Conservation (phyloP, 2,888 invertebrate species). For the Nomada ferruginata region DNA sequence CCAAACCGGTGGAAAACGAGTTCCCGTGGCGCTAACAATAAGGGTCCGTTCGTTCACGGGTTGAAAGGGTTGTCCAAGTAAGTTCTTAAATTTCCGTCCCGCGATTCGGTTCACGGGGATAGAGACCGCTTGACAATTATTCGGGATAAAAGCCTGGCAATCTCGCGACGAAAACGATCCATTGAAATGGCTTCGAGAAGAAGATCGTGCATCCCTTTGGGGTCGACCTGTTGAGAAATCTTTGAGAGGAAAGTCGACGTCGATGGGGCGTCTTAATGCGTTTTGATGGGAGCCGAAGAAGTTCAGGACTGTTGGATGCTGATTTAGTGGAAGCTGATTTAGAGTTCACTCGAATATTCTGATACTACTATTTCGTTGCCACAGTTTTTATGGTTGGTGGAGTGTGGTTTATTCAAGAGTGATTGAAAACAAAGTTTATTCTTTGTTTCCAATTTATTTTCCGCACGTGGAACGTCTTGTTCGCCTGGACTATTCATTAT, state of each 20-base stretch:
- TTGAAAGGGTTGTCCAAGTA: slow-evolving; percentile 60
- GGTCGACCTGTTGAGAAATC: not conserved
- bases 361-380: too few species aligned
- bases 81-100: slow-evolving; percentile 69
- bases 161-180: slow-evolving; percentile 8
- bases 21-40: slow-evolving; percentile 64
- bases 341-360: not conserved
- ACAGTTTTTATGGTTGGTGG: too few species aligned
- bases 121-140: slow-evolving; percentile 50
- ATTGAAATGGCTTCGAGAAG: slow-evolving; percentile 23
- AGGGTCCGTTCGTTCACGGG: slow-evolving; percentile 52
- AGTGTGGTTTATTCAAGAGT: not conserved
- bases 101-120: slow-evolving; percentile 26
- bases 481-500: not conserved
- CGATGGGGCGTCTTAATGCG: not conserved
- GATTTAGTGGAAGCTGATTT: not conserved
- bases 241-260: not conserved
- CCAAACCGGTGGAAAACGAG: slow-evolving; percentile 63
- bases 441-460: too few species aligned
- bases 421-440: not conserved
- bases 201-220: slow-evolving; percentile 1
- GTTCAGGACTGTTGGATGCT: not conserved
- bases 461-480: too few species aligned
- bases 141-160: slow-evolving; percentile 21
- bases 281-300: not conserved